A percentile compares a stretch with the other conserved stretches of the same genome.
These are phyloP conservation scores for Synaphobranchus kaupii DNA, from an alignment of 2,797 vertebrate species.

Conservation along the genomic window DNA sequence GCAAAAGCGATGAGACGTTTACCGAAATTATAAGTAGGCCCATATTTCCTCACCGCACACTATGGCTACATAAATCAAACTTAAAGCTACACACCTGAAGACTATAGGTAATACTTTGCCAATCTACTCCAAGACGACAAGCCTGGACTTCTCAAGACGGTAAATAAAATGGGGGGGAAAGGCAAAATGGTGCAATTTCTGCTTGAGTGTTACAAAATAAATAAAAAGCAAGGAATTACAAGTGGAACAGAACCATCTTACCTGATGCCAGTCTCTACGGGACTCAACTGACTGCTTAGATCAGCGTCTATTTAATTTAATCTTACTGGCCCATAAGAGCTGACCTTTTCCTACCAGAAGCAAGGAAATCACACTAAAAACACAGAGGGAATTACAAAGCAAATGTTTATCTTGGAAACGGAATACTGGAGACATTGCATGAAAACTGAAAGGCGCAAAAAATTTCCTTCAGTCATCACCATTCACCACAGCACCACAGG, in stretches of 20 bases:
- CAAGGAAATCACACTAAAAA: constrained; percentile 11
- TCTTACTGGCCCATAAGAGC: constrained; percentile 12
- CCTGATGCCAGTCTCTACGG: background rate
- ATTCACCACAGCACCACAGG: background rate
- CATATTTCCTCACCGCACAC: background rate
- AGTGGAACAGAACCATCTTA: constrained; percentile 19
- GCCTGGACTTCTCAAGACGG: background rate
- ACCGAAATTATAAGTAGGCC: background rate
- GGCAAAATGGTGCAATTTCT: background rate
- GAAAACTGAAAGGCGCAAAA: background rate
- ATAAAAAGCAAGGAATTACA: background rate
- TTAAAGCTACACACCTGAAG: background rate
- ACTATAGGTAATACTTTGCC: background rate
- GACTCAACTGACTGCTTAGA: background rate
- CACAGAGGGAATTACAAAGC: constrained; percentile 1
- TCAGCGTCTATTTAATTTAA: constrained; percentile 26
- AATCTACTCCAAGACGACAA: background rate
- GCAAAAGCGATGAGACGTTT: background rate
- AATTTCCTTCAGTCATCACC: background rate
- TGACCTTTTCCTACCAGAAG: constrained; percentile 27
- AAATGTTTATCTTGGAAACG: constrained; percentile 17
- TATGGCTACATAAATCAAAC: background rate
- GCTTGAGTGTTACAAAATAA: background rate
- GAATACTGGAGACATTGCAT: background rate
- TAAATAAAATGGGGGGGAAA: background rate